Percentiles rank a stretch among this genome's conserved stretches.
These are phyloP conservation scores for Actinernus sp. DNA, from an alignment of 92 coral and sea anemone species.

Conservation along the genomic window DNA sequence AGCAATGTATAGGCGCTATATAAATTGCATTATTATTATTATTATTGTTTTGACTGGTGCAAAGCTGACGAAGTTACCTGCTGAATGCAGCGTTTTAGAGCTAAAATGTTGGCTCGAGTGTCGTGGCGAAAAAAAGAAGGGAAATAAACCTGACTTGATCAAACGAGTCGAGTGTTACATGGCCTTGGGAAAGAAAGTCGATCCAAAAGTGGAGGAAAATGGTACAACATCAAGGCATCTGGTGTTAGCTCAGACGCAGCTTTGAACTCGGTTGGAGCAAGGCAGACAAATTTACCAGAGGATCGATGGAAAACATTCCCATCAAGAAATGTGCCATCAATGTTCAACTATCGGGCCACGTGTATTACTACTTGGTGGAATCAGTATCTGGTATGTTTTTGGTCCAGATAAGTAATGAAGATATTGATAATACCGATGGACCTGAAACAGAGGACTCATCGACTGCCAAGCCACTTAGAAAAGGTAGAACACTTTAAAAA, in stretches of 20 bases:
- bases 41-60: no score
- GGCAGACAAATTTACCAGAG: not conserved
- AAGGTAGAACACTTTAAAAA: no score
- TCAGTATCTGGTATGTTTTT: no score
- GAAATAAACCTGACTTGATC: conserved; percentile 4
- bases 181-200: conserved; percentile 2
- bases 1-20: no score
- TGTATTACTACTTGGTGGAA: no score
- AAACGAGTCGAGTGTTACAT: conserved; percentile 5
- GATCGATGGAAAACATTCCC: conserved; percentile 14
- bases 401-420: no score
- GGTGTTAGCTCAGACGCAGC: not conserved
- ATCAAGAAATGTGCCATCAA: conserved; percentile 7
- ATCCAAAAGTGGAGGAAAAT: conserved; percentile 22
- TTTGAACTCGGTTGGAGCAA: not conserved
- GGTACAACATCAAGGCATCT: conserved; percentile 16
- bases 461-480: no score
- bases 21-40: no score
- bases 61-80: not conserved
- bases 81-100: conserved; percentile 2
- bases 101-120: no score
- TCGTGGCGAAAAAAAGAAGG: conserved; percentile 12
- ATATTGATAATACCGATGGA: no score
- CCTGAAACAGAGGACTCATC: no score
- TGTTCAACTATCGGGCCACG: conserved; percentile 25